phyloP scores from a whole-genome alignment of 2,797 vertebrate genomes.

The Tokudaia muenninki region DNA sequence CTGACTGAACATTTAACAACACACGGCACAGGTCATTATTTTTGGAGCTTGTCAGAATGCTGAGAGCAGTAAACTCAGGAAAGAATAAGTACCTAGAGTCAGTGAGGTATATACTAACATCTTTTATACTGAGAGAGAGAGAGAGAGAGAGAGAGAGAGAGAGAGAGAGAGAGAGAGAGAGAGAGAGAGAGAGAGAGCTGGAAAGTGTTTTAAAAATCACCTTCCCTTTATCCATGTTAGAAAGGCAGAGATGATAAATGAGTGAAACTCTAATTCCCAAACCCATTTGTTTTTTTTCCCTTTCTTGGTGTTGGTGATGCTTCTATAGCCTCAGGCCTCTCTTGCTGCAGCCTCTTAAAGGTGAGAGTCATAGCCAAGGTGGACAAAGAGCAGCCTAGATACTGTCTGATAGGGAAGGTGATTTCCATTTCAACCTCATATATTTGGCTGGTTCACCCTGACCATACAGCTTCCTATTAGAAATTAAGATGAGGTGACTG shows the following conservation, averaged over 20 bases:
- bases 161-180: no score
- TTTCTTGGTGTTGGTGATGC: not conserved
- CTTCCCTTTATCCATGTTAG: conserved; percentile 44
- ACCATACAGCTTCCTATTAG: not conserved
- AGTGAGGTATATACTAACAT: not conserved
- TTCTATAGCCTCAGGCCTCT: not conserved
- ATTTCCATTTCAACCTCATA: not conserved
- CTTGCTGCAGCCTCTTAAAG: not conserved
- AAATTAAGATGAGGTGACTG: not conserved
- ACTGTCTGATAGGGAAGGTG: not conserved
- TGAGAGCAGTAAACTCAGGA: conserved; percentile 51
- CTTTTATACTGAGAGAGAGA: not conserved
- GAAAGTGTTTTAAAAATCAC: conserved; percentile 18
- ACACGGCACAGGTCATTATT: conserved; percentile 70
- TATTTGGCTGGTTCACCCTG: not conserved
- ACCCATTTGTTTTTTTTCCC: not conserved
- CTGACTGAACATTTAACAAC: conserved; percentile 64
- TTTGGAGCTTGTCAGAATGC: conserved; percentile 68
- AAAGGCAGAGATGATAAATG: not conserved
- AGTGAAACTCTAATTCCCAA: not conserved
- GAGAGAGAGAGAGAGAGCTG: not conserved
- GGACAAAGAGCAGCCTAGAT: not conserved
- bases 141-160: no score
- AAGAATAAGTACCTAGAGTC: conserved; percentile 10
- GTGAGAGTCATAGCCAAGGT: not conserved